Conservation (phyloP, 2,797 vertebrate genomes). For the Emydoidea blandingii region DNA sequence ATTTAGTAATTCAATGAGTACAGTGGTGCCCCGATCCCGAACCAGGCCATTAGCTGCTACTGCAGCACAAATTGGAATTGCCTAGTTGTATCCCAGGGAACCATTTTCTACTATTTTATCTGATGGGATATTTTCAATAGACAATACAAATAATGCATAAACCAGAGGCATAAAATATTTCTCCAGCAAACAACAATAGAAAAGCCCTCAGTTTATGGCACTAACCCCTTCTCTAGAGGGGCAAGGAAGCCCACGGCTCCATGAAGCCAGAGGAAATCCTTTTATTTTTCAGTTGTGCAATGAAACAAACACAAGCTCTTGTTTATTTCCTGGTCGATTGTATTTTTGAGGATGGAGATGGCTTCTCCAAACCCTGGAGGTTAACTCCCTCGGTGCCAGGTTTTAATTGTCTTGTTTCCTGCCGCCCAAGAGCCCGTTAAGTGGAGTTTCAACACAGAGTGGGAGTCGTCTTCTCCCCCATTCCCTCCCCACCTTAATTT, state of each 20-base stretch:
- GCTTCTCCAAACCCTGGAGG: conserved; percentile 41
- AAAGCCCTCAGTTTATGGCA: not conserved
- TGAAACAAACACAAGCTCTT: conserved; percentile 87
- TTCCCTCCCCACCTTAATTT: not conserved
- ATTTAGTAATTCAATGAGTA: accelerated
- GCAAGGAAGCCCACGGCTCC: conserved; percentile 19
- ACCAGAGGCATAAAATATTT: conserved; percentile 40
- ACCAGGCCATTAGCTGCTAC: accelerated
- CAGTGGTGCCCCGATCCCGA: not conserved
- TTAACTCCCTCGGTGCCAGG: conserved; percentile 73
- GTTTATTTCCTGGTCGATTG: conserved; percentile 90
- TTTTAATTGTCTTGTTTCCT: conserved; percentile 39
- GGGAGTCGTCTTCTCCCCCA: not conserved
- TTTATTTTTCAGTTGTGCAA: conserved; percentile 85
- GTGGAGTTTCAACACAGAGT: not conserved
- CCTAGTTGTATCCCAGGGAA: not conserved
- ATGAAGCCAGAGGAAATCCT: conserved; percentile 80
- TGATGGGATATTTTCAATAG: conserved; percentile 47
- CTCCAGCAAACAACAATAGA: not conserved
- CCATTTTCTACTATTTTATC: conserved; percentile 27
- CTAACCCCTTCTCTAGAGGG: not conserved
- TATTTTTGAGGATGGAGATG: conserved; percentile 76
- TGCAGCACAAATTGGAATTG: not conserved
- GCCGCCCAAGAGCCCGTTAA: not conserved
- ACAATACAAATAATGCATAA: conserved; percentile 46